Conservation (phyloP, 2,113 vertebrate species). For the Myrmecobius fasciatus region DNA sequence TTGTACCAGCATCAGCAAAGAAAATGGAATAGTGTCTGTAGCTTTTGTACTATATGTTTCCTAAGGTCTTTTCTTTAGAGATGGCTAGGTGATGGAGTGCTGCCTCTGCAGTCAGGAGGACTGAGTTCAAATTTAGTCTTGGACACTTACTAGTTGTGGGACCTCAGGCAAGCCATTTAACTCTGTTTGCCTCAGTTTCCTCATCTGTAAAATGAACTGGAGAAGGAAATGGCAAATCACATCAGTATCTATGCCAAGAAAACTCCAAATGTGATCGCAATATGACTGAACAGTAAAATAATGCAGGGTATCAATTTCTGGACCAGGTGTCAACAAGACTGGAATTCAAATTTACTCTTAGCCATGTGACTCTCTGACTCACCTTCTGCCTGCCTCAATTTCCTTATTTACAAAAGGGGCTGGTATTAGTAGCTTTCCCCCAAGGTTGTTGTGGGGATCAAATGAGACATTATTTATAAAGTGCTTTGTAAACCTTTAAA, state of each 20-base stretch:
- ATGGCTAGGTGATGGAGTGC: not conserved
- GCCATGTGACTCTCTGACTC: not conserved
- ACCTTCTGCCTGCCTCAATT: not conserved
- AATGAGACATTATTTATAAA: not conserved
- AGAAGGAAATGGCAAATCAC: not conserved
- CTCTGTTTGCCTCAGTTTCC: not conserved
- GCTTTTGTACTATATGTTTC: not conserved
- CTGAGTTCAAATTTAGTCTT: not conserved
- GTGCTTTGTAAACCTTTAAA: not conserved
- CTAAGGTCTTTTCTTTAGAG: not conserved
- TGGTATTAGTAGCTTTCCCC: not conserved
- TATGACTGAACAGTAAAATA: not conserved
- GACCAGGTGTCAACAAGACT: not conserved
- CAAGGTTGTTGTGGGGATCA: not conserved
- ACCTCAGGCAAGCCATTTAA: not conserved
- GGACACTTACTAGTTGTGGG: not conserved
- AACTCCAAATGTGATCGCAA: not conserved
- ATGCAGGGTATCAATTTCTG: not conserved
- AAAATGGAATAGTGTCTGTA: not conserved
- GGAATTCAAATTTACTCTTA: not conserved
- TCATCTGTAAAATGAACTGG: not conserved
- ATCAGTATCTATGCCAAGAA: not conserved
- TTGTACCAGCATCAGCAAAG: not conserved
- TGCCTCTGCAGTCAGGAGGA: not conserved
- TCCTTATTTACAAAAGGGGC: not conserved